Conservation (phyloP, 2,888 invertebrate species). For the Podotricha telesiphe region DNA sequence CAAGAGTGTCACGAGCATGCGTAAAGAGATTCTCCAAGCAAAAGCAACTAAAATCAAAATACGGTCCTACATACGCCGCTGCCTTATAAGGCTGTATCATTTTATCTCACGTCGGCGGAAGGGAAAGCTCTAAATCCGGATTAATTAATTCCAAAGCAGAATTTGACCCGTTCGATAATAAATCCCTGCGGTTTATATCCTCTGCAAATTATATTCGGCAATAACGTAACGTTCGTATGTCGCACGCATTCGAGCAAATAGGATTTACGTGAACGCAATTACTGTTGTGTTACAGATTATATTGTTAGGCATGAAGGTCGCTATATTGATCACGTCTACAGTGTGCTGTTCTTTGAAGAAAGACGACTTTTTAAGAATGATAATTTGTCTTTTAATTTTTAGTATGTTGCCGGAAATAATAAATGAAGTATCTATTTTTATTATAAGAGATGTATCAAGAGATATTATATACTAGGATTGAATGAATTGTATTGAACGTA, state of each 20-base stretch:
- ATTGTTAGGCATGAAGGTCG: slow-evolving; percentile 27
- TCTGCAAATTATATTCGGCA: slow-evolving; percentile 52
- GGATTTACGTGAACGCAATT: slow-evolving; percentile 46
- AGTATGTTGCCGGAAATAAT: too few relatives aligned
- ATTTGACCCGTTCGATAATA: slow-evolving; percentile 60
- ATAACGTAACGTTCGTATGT: slow-evolving; percentile 45
- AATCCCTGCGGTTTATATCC: slow-evolving; percentile 52
- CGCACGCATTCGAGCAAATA: slow-evolving; percentile 44
- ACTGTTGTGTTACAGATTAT: slow-evolving; percentile 43
- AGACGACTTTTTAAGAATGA: neutral
- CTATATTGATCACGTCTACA: slow-evolving; percentile 1
- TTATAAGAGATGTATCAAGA: too few relatives aligned
- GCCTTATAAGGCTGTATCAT: slow-evolving; percentile 47
- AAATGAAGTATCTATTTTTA: too few relatives aligned
- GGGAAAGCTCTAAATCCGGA: slow-evolving; percentile 61
- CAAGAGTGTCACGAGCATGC: slow-evolving; percentile 33
- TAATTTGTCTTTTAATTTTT: neutral
- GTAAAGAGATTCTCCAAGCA: slow-evolving; percentile 19
- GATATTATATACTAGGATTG: too few relatives aligned
- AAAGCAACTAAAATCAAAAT: slow-evolving; percentile 32
- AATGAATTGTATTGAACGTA: too few relatives aligned
- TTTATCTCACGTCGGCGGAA: slow-evolving; percentile 64
- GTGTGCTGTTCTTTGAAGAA: neutral
- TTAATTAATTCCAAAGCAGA: slow-evolving; percentile 70
- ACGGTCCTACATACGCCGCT: slow-evolving; percentile 24